Percentiles rank a stretch among this genome's conserved stretches.
Conservation (phyloP, 2,113 vertebrate species). For the Cacatua alba region DNA sequence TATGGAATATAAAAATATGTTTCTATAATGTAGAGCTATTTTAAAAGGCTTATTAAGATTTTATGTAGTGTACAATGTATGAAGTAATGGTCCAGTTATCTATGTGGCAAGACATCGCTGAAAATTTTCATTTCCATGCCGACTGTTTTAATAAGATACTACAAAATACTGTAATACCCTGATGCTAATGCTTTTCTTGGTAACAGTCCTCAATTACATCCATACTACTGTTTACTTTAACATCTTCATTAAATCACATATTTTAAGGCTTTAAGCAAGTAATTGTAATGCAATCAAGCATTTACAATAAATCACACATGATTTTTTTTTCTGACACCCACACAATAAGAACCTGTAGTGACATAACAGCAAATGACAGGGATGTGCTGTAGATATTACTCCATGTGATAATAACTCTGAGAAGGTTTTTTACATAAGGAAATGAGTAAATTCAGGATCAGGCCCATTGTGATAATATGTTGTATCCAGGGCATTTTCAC, state of each 20-base stretch:
- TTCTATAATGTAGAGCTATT: constrained; percentile 1
- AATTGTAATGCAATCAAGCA: background rate
- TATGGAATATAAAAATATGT: constrained; percentile 17
- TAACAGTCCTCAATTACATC: background rate
- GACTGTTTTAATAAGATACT: constrained; percentile 47
- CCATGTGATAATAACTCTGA: rapidly evolving
- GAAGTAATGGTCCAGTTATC: constrained; percentile 51
- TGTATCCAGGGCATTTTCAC: background rate
- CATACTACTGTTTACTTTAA: background rate
- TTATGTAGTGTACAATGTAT: constrained; percentile 44
- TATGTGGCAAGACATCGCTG: constrained; percentile 39
- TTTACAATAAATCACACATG: background rate
- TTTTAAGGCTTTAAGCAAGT: background rate
- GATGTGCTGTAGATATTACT: rapidly evolving
- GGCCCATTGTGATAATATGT: rapidly evolving
- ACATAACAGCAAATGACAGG: background rate
- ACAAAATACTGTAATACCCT: background rate
- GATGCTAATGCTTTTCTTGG: background rate
- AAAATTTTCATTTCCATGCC: constrained; percentile 9
- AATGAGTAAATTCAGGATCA: background rate
- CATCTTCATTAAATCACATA: background rate
- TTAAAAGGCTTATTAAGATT: constrained; percentile 62
- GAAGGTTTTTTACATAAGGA: rapidly evolving
- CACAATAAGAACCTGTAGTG: background rate
- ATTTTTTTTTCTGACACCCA: rapidly evolving